These are phyloP conservation scores for Euborellia annulipes DNA, from an alignment of 1,140 invertebrate genomes.

Conservation along the genomic window DNA sequence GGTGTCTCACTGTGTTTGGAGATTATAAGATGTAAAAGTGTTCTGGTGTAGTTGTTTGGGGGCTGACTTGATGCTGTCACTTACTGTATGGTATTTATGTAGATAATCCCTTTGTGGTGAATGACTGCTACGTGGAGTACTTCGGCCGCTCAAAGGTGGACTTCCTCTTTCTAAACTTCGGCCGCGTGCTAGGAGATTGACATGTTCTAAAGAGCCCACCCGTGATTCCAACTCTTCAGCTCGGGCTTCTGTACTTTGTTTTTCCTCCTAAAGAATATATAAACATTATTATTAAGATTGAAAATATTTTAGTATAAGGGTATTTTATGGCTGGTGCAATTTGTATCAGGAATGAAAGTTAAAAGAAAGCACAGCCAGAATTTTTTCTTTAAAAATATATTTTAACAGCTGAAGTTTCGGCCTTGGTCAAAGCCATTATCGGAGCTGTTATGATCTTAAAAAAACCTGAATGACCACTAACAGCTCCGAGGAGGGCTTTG, in stretches of 20 bases:
- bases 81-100: conserved; percentile 71
- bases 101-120: conserved; percentile 63
- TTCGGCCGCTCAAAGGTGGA: conserved; percentile 62
- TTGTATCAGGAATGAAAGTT: too few relatives aligned
- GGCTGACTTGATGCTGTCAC: conserved; percentile 16
- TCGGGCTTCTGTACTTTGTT: conserved; percentile 89
- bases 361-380: too few relatives aligned
- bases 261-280: conserved; percentile 77
- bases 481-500: too few relatives aligned
- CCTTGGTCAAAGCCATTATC: too few relatives aligned
- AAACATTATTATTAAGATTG: neutral
- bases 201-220: conserved; percentile 86
- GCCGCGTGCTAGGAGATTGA: conserved; percentile 68
- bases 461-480: too few relatives aligned
- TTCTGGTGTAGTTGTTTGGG: neutral
- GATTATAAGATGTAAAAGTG: neutral
- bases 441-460: too few relatives aligned
- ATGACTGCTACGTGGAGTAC: conserved; percentile 59
- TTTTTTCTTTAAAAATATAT: too few relatives aligned
- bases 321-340: too few relatives aligned
- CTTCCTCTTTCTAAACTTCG: conserved; percentile 55
- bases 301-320: too few relatives aligned
- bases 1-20: neutral
- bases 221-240: conserved; percentile 95
- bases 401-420: too few relatives aligned